Evolutionary conservation across 2,888 invertebrate genomes (phyloP).

Genomic region (Stenodera caucasica): DNA sequence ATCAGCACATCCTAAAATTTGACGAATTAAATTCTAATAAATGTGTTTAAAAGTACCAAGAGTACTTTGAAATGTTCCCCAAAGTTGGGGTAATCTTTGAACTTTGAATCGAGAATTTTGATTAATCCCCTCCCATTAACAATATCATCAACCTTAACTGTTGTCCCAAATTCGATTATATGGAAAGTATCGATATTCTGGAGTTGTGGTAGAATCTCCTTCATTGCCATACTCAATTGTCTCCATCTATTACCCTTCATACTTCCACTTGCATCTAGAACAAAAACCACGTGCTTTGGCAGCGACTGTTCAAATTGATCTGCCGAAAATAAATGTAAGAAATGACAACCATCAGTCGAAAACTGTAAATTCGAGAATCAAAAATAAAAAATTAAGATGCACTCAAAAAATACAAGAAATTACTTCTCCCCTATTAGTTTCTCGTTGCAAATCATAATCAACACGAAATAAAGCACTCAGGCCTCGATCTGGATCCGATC

Average conservation of each 20-base stretch:
- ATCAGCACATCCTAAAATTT: too few relatives aligned
- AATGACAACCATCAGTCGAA: conserved; percentile 67
- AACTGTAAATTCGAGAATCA: conserved; percentile 42
- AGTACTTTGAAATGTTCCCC: too few relatives aligned
- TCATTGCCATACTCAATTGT: too few relatives aligned
- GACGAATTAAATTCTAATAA: too few relatives aligned
- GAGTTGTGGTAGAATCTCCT: too few relatives aligned
- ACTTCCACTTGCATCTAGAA: conserved; percentile 72
- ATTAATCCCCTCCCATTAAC: too few relatives aligned
- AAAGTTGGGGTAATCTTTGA: too few relatives aligned
- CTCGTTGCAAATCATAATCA: conserved; percentile 66
- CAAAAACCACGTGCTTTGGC: conserved; percentile 69
- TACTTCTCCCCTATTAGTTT: conserved; percentile 60
- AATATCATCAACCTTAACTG: too few relatives aligned
- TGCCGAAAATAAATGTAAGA: conserved; percentile 73
- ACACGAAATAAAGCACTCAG: conserved; percentile 66
- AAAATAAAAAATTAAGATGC: neutral
- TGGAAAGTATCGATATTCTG: neutral
- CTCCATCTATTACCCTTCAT: conserved; percentile 61
- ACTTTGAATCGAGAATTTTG: too few relatives aligned
- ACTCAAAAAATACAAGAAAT: neutral
- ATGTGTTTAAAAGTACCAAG: too few relatives aligned
- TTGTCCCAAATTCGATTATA: too few relatives aligned
- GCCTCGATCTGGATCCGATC: conserved; percentile 51
- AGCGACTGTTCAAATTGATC: conserved; percentile 60